Conservation (phyloP, 2,113 vertebrate species). For the Lanius collurio region DNA sequence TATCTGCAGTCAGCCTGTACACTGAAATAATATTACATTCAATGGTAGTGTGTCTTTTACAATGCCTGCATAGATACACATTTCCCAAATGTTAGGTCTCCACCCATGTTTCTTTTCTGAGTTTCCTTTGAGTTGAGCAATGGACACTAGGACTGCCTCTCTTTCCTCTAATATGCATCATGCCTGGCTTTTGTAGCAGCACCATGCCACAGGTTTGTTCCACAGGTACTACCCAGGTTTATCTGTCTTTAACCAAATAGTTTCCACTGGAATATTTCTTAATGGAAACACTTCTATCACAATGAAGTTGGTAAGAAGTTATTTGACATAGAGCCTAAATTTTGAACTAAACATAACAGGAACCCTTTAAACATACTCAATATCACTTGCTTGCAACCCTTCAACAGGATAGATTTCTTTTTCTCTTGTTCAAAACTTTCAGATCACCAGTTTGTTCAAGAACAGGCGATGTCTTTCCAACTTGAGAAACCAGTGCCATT, state of each 20-base stretch:
- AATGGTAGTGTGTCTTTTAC: neutral
- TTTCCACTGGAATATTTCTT: neutral
- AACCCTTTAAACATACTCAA: neutral
- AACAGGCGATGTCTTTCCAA: neutral
- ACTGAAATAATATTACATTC: neutral
- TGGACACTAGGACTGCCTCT: neutral
- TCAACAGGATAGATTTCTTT: neutral
- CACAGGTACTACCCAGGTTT: neutral
- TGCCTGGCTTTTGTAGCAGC: neutral
- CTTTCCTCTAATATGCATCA: neutral
- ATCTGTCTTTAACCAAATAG: neutral
- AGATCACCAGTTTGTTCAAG: neutral
- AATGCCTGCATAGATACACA: neutral
- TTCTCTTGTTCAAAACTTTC: neutral
- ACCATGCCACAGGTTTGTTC: neutral
- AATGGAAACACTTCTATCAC: neutral
- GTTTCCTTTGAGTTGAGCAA: neutral
- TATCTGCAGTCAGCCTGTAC: neutral
- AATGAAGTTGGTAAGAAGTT: neutral
- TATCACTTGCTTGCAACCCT: neutral
- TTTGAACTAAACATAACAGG: neutral
- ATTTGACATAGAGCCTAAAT: constrained; percentile 6
- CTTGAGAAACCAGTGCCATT: neutral
- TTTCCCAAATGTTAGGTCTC: neutral
- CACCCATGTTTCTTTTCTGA: neutral